These are phyloP conservation scores for Nothura maculosa DNA, from an alignment of 2,797 vertebrate genomes.

Conservation along the genomic window DNA sequence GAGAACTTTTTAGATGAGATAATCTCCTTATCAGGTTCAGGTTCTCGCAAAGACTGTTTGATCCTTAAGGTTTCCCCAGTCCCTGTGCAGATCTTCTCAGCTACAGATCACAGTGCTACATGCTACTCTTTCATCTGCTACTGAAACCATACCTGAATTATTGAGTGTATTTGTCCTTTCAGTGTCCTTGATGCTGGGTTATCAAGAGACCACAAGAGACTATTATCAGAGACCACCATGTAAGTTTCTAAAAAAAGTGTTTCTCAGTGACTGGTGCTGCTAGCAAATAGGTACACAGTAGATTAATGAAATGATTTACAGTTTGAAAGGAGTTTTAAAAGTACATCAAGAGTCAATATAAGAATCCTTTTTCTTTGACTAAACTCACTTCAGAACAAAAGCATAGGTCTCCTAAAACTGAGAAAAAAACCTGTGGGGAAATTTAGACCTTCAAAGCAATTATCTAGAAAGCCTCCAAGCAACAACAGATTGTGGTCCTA, in stretches of 20 bases:
- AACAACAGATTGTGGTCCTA: neutral
- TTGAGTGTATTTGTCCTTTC: neutral
- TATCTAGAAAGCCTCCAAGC: neutral
- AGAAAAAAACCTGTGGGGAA: neutral
- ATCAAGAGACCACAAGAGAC: too few species aligned
- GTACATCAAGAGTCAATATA: neutral
- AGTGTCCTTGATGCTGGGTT: neutral
- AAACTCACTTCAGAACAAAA: neutral
- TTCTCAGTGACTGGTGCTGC: neutral
- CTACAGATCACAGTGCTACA: neutral
- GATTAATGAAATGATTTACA: neutral
- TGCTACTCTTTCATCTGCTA: neutral
- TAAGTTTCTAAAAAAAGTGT: neutral
- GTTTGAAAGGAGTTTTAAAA: neutral
- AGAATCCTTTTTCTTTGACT: neutral
- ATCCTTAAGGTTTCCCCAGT: neutral
- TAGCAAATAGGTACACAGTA: neutral
- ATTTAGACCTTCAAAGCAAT: neutral
- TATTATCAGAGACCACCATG: neutral
- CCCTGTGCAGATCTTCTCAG: neutral
- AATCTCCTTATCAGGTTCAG: neutral
- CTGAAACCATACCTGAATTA: neutral
- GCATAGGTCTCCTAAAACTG: neutral
- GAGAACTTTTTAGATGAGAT: neutral
- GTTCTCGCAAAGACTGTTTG: neutral